Percentiles rank a stretch among this genome's conserved stretches.
Conservation (phyloP, 2,888 invertebrate genomes). For the Lordiphosa andalusiaca region DNA sequence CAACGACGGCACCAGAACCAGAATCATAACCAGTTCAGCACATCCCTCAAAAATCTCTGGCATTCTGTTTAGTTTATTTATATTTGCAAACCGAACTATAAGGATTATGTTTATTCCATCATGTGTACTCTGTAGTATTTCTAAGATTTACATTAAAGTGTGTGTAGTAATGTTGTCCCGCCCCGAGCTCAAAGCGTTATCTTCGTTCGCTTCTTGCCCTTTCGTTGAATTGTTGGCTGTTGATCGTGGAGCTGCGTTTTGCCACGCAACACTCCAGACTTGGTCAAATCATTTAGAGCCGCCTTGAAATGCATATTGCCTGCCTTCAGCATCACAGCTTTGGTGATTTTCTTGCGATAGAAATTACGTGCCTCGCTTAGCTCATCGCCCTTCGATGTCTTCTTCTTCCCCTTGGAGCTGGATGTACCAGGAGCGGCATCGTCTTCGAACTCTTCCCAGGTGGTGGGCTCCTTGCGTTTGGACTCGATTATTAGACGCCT, state of each 20-base stretch:
- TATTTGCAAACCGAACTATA: slow-evolving; percentile 48
- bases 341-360: slow-evolving; percentile 33
- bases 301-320: accelerated
- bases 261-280: background rate
- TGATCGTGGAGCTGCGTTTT: background rate
- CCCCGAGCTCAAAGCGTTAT: slow-evolving; percentile 8
- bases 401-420: background rate
- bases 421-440: background rate
- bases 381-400: background rate
- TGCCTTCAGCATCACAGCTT: background rate
- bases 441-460: slow-evolving; percentile 74
- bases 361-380: no score
- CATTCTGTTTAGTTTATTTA: slow-evolving; percentile 69
- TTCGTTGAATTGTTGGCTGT: slow-evolving; percentile 2
- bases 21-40: background rate
- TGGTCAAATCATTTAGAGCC: slow-evolving; percentile 25
- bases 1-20: no score
- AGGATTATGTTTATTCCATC: slow-evolving; percentile 6
- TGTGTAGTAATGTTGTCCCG: slow-evolving; percentile 68
- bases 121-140: slow-evolving; percentile 53
- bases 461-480: slow-evolving; percentile 55
- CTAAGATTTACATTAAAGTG: slow-evolving; percentile 69
- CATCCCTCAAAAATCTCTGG: slow-evolving; percentile 12
- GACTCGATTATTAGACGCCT: slow-evolving; percentile 64
- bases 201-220: background rate